Conservation (phyloP, 1,140 invertebrate genomes). For the Ceratina japonica region DNA sequence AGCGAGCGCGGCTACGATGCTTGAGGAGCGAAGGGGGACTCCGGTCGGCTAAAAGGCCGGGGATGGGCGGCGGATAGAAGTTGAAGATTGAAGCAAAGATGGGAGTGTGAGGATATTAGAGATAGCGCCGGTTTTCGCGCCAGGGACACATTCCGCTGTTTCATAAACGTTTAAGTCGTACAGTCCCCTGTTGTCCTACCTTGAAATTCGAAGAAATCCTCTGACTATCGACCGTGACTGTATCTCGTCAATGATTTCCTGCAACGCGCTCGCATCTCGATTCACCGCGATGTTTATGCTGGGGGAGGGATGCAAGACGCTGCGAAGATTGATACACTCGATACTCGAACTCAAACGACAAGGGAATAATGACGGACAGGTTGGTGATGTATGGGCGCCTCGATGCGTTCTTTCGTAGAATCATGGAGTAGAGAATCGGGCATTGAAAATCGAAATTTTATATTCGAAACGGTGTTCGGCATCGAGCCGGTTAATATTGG, state of each 20-base stretch:
- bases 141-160: constrained; percentile 38
- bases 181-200: background rate
- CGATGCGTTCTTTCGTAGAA: constrained; percentile 2
- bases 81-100: constrained; percentile 64
- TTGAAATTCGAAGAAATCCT: no score
- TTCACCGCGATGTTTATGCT: background rate
- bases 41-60: constrained; percentile 41
- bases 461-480: background rate
- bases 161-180: background rate
- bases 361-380: constrained; percentile 7
- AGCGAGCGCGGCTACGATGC: no score
- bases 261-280: background rate
- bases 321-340: constrained; percentile 30
- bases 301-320: background rate
- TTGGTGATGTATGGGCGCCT: constrained; percentile 38
- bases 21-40: constrained; percentile 4
- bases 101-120: constrained; percentile 53
- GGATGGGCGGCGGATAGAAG: constrained; percentile 52
- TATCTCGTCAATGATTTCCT: background rate
- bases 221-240: background rate
- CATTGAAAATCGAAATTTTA: constrained; percentile 39
- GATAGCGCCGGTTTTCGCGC: constrained; percentile 62
- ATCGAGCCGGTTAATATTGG: constrained; percentile 16
- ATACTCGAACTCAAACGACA: background rate
- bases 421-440: background rate